Conservation (phyloP, 2,888 invertebrate genomes). For the Volucella zonaria region DNA sequence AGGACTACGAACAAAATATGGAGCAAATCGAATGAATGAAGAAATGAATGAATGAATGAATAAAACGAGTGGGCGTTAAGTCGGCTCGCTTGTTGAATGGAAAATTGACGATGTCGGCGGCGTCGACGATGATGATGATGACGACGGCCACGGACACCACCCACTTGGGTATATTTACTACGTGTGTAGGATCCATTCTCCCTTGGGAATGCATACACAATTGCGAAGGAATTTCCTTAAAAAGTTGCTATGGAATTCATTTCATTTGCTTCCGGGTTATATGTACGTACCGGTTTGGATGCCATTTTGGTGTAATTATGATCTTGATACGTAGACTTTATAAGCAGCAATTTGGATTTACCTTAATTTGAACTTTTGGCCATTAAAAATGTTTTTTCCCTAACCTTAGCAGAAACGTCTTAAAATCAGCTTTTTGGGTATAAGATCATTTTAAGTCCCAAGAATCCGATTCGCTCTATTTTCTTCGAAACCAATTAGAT, state of each 20-base stretch:
- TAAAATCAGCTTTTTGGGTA: too few relatives aligned
- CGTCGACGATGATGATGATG: conserved; percentile 28
- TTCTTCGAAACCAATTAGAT: too few relatives aligned
- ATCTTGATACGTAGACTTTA: too few relatives aligned
- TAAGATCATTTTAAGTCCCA: too few relatives aligned
- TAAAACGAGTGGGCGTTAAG: conserved; percentile 40
- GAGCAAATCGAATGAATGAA: conserved; percentile 71
- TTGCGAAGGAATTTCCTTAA: conserved; percentile 31
- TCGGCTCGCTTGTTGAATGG: conserved; percentile 66
- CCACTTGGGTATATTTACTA: conserved; percentile 46
- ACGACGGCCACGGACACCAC: conserved; percentile 54
- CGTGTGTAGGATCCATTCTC: conserved; percentile 64
- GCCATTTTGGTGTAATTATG: conserved; percentile 14
- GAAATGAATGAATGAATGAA: conserved; percentile 52
- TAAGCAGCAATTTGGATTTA: too few relatives aligned
- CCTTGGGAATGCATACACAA: conserved; percentile 37
- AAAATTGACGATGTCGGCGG: conserved; percentile 19
- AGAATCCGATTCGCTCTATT: too few relatives aligned
- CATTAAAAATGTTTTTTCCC: too few relatives aligned
- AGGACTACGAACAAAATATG: conserved; percentile 73
- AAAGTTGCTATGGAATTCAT: conserved; percentile 48
- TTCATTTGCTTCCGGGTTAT: conserved; percentile 47
- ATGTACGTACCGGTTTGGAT: background rate
- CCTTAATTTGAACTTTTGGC: too few relatives aligned
- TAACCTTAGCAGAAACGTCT: too few relatives aligned